These are phyloP conservation scores for Galerucella pusilla DNA, from an alignment of 2,888 invertebrate genomes.

Conservation along the genomic window DNA sequence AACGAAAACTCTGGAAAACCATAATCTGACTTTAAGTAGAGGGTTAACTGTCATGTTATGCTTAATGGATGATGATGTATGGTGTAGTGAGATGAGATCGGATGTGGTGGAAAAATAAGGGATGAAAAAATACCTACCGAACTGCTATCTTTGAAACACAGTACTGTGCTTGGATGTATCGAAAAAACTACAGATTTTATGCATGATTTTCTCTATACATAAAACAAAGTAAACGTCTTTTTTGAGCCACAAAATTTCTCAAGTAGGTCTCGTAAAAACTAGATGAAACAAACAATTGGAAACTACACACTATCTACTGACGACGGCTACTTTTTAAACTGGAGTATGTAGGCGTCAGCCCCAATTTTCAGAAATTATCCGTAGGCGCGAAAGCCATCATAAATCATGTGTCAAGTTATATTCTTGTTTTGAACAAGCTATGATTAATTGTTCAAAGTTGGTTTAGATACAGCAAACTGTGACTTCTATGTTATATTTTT, in stretches of 20 bases:
- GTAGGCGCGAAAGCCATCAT: neutral
- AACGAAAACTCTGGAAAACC: neutral
- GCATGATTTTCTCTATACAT: no score
- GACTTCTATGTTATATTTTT: neutral
- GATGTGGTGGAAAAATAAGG: neutral
- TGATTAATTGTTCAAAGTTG: constrained; percentile 12
- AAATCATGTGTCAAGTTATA: constrained; percentile 18
- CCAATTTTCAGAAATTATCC: constrained; percentile 9
- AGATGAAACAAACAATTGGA: neutral
- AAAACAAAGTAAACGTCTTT: no score
- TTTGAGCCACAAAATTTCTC: no score
- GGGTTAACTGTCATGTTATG: neutral
- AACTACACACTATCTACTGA: neutral
- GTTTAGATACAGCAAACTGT: constrained; percentile 6
- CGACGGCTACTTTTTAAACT: neutral
- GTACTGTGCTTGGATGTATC: no score
- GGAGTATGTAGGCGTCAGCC: constrained; percentile 8
- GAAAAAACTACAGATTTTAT: no score
- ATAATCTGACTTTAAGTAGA: neutral
- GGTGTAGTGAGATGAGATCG: neutral
- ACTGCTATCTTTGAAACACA: no score
- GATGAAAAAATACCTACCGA: neutral
- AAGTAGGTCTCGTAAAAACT: no score
- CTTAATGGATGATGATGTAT: neutral
- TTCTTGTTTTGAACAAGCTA: constrained; percentile 12